Base-by-base conservation (phyloP, 2,888 invertebrate genomes). In the Microplitis deprimator region DNA sequence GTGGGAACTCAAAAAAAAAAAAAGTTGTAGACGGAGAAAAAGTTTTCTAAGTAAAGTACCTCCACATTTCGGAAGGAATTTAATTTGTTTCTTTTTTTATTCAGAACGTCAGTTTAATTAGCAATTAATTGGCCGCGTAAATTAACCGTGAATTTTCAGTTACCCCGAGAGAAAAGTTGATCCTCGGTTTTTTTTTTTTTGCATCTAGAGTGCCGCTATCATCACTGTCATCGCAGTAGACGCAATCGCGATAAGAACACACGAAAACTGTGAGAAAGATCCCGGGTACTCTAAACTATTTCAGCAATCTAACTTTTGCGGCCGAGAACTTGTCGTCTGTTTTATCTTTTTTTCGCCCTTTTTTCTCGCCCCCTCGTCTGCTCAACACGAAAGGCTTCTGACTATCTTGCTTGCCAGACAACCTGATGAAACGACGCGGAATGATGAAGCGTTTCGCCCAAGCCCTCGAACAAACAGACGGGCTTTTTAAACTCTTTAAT, bases 61-160 rank as follows among this genome's bases (percentile, higher is more conserved):
- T 77, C 77, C 50, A 29, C 29, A 76, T 77, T 71, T 77, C 77
- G 78, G 79, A 79, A 82, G 81, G 84, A 87, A 87, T 88, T 88
- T 85, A 85, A 87, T 88, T 89, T 84, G 84, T 87, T 89, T 84
- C 83, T 73, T 83, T 50, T 50, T 50, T 50, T 10, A 50, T 50
- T 50, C 88, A 88, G 88, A 88, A 86, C 86, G 83, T 79, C 79
- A 76, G 86, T 86, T 88, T 89, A 87, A 89, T 89, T 89, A 87
- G 85, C 84, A 87, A 89, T 89, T 89, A 89, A 89, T 89, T 87
- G 88, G 86, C 4, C 83, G 86, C 87, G 85, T 88, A 89, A 89
- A 87, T 89, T 89, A 88, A 83, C 84, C 81, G 84, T 82, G 84
- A 87, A 84, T 87, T 86, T 87, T 85, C 84, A 81, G 81, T 79